These are phyloP conservation scores for Solenopsis invicta DNA, from an alignment of 1,140 invertebrate species.

Conservation along the genomic window DNA sequence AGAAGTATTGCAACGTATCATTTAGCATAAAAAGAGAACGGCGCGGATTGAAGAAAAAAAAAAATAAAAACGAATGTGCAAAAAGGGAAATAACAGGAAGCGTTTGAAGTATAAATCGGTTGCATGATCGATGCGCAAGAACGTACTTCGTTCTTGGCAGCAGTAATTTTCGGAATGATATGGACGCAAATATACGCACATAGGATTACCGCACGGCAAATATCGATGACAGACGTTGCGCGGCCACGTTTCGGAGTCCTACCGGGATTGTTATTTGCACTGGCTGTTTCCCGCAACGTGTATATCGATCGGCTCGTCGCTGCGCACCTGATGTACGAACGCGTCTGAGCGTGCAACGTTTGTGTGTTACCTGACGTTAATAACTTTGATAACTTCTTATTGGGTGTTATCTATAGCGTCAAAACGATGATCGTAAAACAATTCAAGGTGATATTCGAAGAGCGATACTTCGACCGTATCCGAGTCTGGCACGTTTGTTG, in stretches of 20 bases:
- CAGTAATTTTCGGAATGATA: constrained; percentile 55
- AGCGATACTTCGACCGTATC: background rate
- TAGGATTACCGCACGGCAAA: constrained; percentile 70
- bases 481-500: background rate
- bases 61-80: background rate
- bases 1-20: constrained; percentile 4
- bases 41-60: too few relatives aligned
- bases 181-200: constrained; percentile 65
- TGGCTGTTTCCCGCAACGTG: constrained; percentile 53
- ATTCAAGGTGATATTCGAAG: background rate
- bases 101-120: background rate
- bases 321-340: background rate
- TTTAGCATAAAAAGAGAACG: background rate
- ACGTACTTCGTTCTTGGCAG: background rate
- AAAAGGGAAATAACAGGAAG: background rate
- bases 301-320: constrained; percentile 66
- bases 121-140: background rate
- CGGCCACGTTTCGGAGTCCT: constrained; percentile 61
- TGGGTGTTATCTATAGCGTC: constrained; percentile 5
- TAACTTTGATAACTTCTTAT: constrained; percentile 55
- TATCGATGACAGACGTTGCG: constrained; percentile 71
- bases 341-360: background rate
- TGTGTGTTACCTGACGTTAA: constrained; percentile 41
- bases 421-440: constrained; percentile 3
- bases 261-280: constrained; percentile 75